Base-by-base conservation (phyloP, 1,140 invertebrate genomes). In the Leptinotarsa undecemlineata region DNA sequence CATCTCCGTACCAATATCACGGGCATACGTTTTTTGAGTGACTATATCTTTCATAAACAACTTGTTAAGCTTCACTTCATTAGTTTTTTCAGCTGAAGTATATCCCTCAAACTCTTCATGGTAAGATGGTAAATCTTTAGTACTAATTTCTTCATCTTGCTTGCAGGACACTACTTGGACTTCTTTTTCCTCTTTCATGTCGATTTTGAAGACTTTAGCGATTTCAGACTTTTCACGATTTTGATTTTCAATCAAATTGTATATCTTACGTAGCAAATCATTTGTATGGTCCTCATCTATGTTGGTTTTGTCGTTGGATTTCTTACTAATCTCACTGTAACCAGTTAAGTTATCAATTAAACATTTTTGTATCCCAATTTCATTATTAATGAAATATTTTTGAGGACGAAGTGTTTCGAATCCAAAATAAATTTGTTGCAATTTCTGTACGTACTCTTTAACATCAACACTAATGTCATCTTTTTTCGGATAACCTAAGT, bases 151-250 rank as follows among this genome's bases (percentile, higher is more conserved):
- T 63, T 63, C 23, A 14, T 63, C 62, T 63, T 63, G 62, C 62
- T 63, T 63, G 15, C 19, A 63, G n/a, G 17, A n/a, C 20, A 21
- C 20, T 3, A 19, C 60, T 61, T 61, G 60, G 20, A 20, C 20
- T 15, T 21, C 63, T 64, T 21, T 64, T 64, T 21, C 63, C 23
- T 64, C 26, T 20, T 64, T 33, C 63, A 20, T n/a, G 26, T 67
- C 17, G 17, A n/a, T 14, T 67, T 23, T 67, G 8, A n/a, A 13
- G n/a, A 21, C 64, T 67, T 67, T 42, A n/a, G 4, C 14, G 11
- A 17, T 67, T 67, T 19, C 51, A 57, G 17, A n/a, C 1, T 33
- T 21, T 67, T 15, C 21, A 67, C 15, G 64, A 42, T 67, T 67
- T 23, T 67, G 19, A 4, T 67, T 64, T 21, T 64, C 63, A 19